Evolutionary conservation across 2,888 invertebrate genomes (phyloP).

Genomic region (Limnephilus auricula): DNA sequence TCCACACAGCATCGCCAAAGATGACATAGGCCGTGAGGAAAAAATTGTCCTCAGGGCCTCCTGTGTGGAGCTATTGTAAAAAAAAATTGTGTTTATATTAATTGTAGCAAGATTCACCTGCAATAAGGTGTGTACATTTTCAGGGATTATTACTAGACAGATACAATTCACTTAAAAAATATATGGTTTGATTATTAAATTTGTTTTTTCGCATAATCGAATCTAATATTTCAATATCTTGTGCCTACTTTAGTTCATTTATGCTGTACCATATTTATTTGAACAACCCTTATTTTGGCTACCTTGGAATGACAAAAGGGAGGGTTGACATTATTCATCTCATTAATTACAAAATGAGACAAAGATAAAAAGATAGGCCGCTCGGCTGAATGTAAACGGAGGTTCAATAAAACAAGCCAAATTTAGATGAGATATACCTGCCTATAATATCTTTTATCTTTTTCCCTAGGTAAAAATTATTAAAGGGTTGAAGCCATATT

Average conservation of each 20-base stretch:
- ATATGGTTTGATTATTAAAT: not conserved
- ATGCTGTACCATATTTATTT: constrained; percentile 63
- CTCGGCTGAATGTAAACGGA: constrained; percentile 10
- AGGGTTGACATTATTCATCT: constrained; percentile 66
- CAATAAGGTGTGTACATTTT: too few relatives aligned
- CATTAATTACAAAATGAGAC: constrained; percentile 66
- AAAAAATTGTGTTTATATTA: too few relatives aligned
- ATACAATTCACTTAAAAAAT: too few relatives aligned
- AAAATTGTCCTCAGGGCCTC: too few relatives aligned
- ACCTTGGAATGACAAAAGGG: constrained; percentile 64
- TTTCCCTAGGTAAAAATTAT: constrained; percentile 38
- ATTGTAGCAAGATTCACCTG: too few relatives aligned
- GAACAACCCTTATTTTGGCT: constrained; percentile 60
- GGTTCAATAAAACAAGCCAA: constrained; percentile 43
- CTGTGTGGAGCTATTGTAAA: too few relatives aligned
- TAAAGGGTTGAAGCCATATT: constrained; percentile 41
- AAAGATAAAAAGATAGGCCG: constrained; percentile 64
- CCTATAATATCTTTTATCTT: constrained; percentile 60
- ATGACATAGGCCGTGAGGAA: too few relatives aligned
- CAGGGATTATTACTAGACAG: too few relatives aligned
- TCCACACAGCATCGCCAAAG: too few relatives aligned
- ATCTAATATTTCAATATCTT: constrained; percentile 62
- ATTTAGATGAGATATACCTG: constrained; percentile 50
- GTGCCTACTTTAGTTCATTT: constrained; percentile 57
- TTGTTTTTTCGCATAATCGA: not conserved